A percentile compares a stretch with the other conserved stretches of the same genome.
Evolutionary conservation across 2,888 invertebrate species (phyloP).

Genomic region (Rhagonycha fulva): DNA sequence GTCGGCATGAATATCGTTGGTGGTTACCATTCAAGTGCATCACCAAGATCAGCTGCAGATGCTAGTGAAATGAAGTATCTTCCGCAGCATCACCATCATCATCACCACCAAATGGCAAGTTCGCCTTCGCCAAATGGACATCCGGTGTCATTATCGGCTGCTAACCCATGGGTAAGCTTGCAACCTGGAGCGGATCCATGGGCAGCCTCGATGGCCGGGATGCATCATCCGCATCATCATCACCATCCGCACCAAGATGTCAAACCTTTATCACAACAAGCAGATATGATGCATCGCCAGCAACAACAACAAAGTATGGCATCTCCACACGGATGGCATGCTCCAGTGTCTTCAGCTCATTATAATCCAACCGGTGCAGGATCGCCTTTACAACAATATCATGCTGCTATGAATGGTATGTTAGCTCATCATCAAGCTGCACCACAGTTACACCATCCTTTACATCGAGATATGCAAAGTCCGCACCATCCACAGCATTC

Average conservation of each 20-base stretch:
- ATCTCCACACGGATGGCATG: conserved; percentile 87
- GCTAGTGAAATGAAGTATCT: conserved; percentile 95
- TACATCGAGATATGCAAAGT: conserved; percentile 75
- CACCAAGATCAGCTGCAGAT: conserved; percentile 84
- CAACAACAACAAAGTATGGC: conserved; percentile 61
- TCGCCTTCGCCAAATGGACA: conserved; percentile 70
- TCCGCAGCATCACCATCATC: conserved; percentile 83
- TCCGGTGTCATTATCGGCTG: conserved; percentile 59
- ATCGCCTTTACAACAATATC: conserved; percentile 76
- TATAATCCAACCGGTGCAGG: conserved; percentile 78
- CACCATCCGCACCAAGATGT: conserved; percentile 80
- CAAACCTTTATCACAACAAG: conserved; percentile 74
- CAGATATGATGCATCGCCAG: conserved; percentile 59
- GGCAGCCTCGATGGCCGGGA: conserved; percentile 68
- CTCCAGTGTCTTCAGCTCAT: conserved; percentile 82
- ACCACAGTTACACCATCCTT: conserved; percentile 77
- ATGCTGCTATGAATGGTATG: conserved; percentile 76
- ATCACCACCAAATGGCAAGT: conserved; percentile 70
- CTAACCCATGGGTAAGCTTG: conserved; percentile 81
- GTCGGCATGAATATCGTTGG: conserved; percentile 74
- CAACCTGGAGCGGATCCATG: conserved; percentile 80
- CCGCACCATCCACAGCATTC: conserved; percentile 70
- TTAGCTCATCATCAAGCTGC: conserved; percentile 72
- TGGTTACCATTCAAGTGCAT: conserved; percentile 80
- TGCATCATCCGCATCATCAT: conserved; percentile 75